Evolutionary conservation across 2,888 invertebrate species (phyloP).

Genomic region (Mesochorus sp.): DNA sequence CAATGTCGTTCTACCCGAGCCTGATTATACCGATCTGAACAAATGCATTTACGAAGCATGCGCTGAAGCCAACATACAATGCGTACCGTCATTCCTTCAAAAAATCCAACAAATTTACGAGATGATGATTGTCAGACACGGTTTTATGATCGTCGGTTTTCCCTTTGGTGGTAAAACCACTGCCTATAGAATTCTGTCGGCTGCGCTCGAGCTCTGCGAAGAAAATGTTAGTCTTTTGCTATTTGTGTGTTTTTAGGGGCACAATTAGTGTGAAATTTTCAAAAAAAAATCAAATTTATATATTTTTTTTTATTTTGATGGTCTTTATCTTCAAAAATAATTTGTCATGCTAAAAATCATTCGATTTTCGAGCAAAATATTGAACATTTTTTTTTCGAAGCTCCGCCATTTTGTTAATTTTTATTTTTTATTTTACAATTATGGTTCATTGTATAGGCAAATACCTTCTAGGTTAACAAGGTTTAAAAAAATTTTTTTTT

Average conservation of each 20-base stretch:
- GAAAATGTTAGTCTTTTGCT: conserved; percentile 80
- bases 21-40: conserved; percentile 90
- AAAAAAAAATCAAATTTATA: too few species aligned
- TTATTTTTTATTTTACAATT: not conserved
- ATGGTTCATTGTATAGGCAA: too few species aligned
- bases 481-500: too few species aligned
- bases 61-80: conserved; percentile 89
- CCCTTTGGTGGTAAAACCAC: conserved; percentile 85
- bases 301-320: too few species aligned
- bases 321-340: too few species aligned
- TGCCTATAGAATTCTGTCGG: conserved; percentile 83
- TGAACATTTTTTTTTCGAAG: too few species aligned
- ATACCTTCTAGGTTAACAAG: too few species aligned
- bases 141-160: conserved; percentile 86
- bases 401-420: too few species aligned
- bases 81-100: conserved; percentile 85
- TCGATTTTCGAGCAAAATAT: too few species aligned
- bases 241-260: too few species aligned
- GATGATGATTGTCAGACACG: conserved; percentile 86
- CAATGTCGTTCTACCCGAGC: conserved; percentile 84
- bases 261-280: too few species aligned
- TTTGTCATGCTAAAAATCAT: too few species aligned
- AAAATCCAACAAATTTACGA: conserved; percentile 86
- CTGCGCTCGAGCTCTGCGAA: conserved; percentile 83
- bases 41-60: conserved; percentile 87